Percentiles rank a stretch among this genome's conserved stretches.
These are phyloP conservation scores for Cydia pomonella DNA, from an alignment of 1,140 invertebrate genomes.

Conservation along the genomic window DNA sequence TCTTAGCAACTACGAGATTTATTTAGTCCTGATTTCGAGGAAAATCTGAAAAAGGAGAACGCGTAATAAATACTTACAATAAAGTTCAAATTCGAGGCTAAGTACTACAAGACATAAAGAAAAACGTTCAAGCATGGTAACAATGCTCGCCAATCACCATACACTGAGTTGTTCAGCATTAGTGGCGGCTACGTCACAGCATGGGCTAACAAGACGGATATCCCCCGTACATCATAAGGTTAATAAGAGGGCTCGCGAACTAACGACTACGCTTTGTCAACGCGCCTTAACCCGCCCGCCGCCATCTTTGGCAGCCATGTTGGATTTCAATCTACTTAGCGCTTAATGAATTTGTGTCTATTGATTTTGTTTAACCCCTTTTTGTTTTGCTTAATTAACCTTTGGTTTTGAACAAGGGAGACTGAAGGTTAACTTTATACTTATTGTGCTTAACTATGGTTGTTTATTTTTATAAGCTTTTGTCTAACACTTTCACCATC, in stretches of 20 bases:
- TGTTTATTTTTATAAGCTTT: slow-evolving; percentile 9
- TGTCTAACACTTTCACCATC: neutral
- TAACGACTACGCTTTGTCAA: slow-evolving; percentile 78
- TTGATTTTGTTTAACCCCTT: slow-evolving; percentile 80
- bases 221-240: slow-evolving; percentile 78
- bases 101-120: too few species aligned
- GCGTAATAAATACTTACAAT: too few species aligned
- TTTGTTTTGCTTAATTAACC: slow-evolving; percentile 80
- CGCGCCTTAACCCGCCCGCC: slow-evolving; percentile 69
- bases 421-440: slow-evolving; percentile 45
- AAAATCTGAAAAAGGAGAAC: too few species aligned
- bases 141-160: neutral
- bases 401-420: slow-evolving; percentile 59
- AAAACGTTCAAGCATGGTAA: too few species aligned
- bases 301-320: slow-evolving; percentile 76
- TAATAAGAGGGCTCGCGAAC: slow-evolving; percentile 78
- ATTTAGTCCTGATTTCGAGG: too few species aligned
- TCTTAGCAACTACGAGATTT: neutral
- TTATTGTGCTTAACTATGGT: slow-evolving; percentile 8
- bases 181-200: slow-evolving; percentile 41
- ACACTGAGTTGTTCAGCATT: neutral
- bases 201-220: slow-evolving; percentile 66
- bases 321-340: slow-evolving; percentile 79
- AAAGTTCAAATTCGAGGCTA: too few species aligned
- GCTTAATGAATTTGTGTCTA: slow-evolving; percentile 79